Base-by-base conservation (phyloP, 2,797 vertebrate species). In the Gymnopithys bicolor region DNA sequence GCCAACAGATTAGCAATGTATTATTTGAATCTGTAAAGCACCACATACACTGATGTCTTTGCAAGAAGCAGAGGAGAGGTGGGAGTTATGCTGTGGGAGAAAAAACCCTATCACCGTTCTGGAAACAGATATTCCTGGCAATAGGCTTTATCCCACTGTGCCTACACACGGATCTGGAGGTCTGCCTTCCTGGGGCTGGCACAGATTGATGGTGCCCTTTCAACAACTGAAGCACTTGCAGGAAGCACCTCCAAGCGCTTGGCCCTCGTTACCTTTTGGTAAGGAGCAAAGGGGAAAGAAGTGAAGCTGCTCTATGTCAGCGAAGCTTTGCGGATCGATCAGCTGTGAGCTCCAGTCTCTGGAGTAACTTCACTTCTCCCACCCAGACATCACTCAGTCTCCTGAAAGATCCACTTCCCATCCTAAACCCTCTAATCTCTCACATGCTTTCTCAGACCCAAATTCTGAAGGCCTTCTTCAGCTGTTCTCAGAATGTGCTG, bases 91-190 rank as follows among this genome's bases (percentile, higher is more conserved):
- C 27, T 0, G 79, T 48, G 48, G 77, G 77, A 88, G 70, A 80
- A 90, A 76, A 82, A 79, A 56, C 15, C 4, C 8, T 8, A 43
- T 52, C 66, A 74, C 51, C 51, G 48, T 86, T 78, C 88, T 90
- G 59, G 59, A 78, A 73, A 30, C 73, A 90, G 66, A 84, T 91
- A 94, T 90, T 96, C 83, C 85, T 52, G 22, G 85, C 53, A 88
- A 48, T 11, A 71, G 46, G 73, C 32, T 90, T 91, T 81, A 71
- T 76, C 83, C 76, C 33, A 73, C 9, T 9, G 3, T 27, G 69
- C 93, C 96, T 78, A 94, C 85, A 88, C 63, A 86, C 2, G 11
- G 62, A 91, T 66, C 51, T 76, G 74, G 39, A 94, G 73, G 55
- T 84, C 76, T 84, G 28, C 73, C 81, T 81, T 76, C n/a, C 14